Evolutionary conservation across 1,140 invertebrate genomes (phyloP).

Genomic region (Nasonia giraulti): DNA sequence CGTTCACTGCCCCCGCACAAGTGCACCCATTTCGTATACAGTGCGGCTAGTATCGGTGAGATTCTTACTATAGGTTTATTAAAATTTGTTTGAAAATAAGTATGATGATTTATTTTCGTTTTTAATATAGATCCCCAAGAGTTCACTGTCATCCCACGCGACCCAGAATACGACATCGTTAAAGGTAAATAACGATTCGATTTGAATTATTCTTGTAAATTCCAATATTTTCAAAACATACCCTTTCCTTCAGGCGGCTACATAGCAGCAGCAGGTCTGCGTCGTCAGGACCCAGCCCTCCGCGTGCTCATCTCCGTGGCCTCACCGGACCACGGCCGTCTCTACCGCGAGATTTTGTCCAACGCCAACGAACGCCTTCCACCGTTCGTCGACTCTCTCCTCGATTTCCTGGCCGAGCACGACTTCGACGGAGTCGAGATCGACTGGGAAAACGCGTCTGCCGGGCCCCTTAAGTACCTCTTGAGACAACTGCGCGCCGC

Average conservation of each 20-base stretch:
- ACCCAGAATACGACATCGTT: constrained; percentile 75
- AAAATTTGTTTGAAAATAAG: too few species aligned
- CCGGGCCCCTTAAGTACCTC: constrained; percentile 55
- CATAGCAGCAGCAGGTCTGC: constrained; percentile 73
- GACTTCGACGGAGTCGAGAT: constrained; percentile 80
- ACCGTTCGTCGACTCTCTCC: constrained; percentile 74
- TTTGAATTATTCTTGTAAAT: not conserved
- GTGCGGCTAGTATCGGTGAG: constrained; percentile 79
- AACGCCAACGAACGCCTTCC: constrained; percentile 53
- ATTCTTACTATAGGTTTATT: not conserved
- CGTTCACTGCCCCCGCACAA: constrained; percentile 81
- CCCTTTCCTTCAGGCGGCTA: constrained; percentile 74
- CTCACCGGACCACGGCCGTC: constrained; percentile 62
- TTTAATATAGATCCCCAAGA: constrained; percentile 78
- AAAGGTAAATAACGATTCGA: constrained; percentile 66
- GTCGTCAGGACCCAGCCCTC: constrained; percentile 75
- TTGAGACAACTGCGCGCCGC: constrained; percentile 52
- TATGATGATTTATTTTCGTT: not conserved
- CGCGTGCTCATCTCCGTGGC: constrained; percentile 70
- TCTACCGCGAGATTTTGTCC: constrained; percentile 63
- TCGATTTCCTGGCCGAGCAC: constrained; percentile 74
- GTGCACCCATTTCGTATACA: constrained; percentile 89
- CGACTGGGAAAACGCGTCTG: constrained; percentile 75
- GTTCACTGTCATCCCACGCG: constrained; percentile 76
- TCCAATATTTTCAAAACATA: too few species aligned